phyloP scores from a whole-genome alignment of 2,113 vertebrate species.

The Istiophorus platypterus region DNA sequence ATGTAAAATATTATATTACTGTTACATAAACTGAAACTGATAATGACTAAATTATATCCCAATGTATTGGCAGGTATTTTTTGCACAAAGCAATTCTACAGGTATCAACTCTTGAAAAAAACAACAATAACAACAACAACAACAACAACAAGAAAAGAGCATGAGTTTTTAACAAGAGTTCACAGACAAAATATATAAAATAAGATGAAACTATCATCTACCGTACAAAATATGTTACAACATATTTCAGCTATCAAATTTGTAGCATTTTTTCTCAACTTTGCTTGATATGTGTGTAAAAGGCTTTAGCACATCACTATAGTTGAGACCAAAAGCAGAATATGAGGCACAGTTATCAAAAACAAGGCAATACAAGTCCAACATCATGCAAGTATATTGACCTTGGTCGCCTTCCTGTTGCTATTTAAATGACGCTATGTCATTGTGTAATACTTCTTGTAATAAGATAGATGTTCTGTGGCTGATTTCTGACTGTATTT shows the following conservation, averaged over 20 bases:
- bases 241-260: slow-evolving; percentile 34
- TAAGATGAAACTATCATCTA: slow-evolving; percentile 39
- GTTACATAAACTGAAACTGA: slow-evolving; percentile 12
- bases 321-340: slow-evolving; percentile 34
- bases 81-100: slow-evolving; percentile 5
- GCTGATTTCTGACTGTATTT: background rate
- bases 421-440: background rate
- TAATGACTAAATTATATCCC: slow-evolving; percentile 13
- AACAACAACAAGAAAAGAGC: too few relatives aligned
- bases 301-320: slow-evolving; percentile 16
- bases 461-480: background rate
- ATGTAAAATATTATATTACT: background rate
- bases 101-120: slow-evolving; percentile 37
- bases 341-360: slow-evolving; percentile 63
- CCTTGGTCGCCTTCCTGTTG: slow-evolving; percentile 5
- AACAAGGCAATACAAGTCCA: slow-evolving; percentile 43
- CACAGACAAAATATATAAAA: slow-evolving; percentile 36
- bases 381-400: slow-evolving; percentile 44
- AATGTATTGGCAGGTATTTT: background rate
- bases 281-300: slow-evolving; percentile 50
- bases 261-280: slow-evolving; percentile 9
- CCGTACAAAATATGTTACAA: slow-evolving; percentile 55
- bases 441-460: background rate
- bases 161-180: slow-evolving; percentile 2
- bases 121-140: too few relatives aligned